A percentile compares a stretch with the other conserved stretches of the same genome.
Conservation (phyloP, 2,888 invertebrate species). For the Amiota mariae region DNA sequence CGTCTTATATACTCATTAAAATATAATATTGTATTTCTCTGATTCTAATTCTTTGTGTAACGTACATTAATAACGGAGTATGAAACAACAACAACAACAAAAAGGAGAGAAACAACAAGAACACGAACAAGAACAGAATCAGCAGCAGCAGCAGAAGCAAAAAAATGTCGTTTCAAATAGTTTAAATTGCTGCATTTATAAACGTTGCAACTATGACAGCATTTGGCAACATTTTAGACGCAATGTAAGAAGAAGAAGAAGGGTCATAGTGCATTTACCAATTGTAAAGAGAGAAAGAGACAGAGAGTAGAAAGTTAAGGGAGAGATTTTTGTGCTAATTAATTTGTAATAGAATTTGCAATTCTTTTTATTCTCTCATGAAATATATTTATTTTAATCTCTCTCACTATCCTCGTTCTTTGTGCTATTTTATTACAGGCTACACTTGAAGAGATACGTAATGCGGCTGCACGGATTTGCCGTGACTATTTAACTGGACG, state of each 20-base stretch:
- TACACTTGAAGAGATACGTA: slow-evolving; percentile 80
- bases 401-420: neutral
- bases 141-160: neutral
- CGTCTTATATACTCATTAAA: too few species aligned
- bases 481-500: slow-evolving; percentile 91
- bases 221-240: slow-evolving; percentile 58
- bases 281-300: too few species aligned
- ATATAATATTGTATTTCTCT: too few species aligned
- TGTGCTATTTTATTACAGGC: slow-evolving; percentile 53
- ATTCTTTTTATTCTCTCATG: neutral
- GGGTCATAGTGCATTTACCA: too few species aligned
- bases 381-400: neutral
- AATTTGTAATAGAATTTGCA: too few species aligned
- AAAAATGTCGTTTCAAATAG: slow-evolving; percentile 30
- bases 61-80: slow-evolving; percentile 43
- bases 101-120: slow-evolving; percentile 26
- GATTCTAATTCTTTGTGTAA: neutral
- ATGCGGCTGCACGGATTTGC: slow-evolving; percentile 89
- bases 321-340: too few species aligned
- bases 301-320: too few species aligned
- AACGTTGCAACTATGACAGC: slow-evolving; percentile 57
- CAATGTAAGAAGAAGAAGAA: slow-evolving; percentile 49
- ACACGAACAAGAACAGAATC: slow-evolving; percentile 4
- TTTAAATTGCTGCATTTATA: slow-evolving; percentile 53
- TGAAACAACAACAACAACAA: slow-evolving; percentile 56